These are phyloP conservation scores for Pelodiscus sinensis DNA, from an alignment of 2,113 vertebrate species.

Conservation along the genomic window DNA sequence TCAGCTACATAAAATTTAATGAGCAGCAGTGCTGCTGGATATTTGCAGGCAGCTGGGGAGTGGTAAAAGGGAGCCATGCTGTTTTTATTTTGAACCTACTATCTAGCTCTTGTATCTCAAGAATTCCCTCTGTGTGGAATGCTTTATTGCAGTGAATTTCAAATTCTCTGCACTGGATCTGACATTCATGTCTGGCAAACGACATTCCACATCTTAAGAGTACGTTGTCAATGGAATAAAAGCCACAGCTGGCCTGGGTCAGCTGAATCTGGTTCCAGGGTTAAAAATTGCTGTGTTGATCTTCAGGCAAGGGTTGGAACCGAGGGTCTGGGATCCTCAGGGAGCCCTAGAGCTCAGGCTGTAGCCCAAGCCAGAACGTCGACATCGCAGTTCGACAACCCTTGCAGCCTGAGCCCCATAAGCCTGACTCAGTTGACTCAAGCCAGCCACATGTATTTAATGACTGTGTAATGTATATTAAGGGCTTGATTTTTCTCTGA, in stretches of 20 bases:
- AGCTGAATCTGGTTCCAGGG: not conserved
- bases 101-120: not conserved
- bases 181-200: not conserved
- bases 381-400: not conserved
- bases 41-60: slow-evolving; percentile 45
- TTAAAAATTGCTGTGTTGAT: not conserved
- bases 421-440: too few species aligned
- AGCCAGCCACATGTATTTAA: not conserved
- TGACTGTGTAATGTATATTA: not conserved
- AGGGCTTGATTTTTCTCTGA: not conserved
- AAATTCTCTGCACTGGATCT: not conserved
- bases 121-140: not conserved
- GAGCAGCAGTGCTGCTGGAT: slow-evolving; percentile 18
- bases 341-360: not conserved
- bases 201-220: not conserved
- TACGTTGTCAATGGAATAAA: not conserved
- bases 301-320: not conserved
- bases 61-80: not conserved
- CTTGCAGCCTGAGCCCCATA: not conserved
- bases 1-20: slow-evolving; percentile 8
- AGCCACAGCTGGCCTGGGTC: not conserved
- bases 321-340: not conserved
- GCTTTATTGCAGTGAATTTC: not conserved
- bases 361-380: not conserved
- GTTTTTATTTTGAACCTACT: slow-evolving; percentile 12